These are phyloP conservation scores for Onychorhynchus coronatus DNA, from an alignment of 2,113 vertebrate genomes.

Conservation along the genomic window DNA sequence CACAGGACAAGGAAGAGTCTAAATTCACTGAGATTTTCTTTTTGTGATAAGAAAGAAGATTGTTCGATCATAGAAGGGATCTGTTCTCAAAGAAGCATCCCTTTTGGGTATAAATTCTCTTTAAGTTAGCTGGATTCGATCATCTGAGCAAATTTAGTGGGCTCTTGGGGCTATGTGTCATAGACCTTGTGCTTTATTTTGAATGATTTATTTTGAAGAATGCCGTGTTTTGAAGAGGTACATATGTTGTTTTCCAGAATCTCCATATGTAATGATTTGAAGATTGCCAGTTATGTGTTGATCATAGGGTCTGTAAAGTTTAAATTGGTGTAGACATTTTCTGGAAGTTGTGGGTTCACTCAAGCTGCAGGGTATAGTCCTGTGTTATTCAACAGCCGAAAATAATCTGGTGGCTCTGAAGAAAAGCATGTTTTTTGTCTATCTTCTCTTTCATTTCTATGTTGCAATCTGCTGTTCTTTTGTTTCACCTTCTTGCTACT, in stretches of 20 bases:
- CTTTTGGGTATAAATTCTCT: background rate
- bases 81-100: background rate
- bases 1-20: background rate
- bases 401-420: background rate
- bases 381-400: background rate
- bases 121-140: background rate
- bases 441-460: background rate
- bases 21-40: background rate
- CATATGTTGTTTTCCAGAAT: background rate
- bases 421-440: background rate
- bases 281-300: background rate
- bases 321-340: background rate
- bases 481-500: background rate
- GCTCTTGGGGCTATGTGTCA: background rate
- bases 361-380: background rate
- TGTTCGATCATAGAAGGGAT: background rate
- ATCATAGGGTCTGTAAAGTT: background rate
- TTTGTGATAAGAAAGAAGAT: background rate
- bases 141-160: background rate
- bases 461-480: background rate
- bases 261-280: background rate
- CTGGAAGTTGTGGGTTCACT: background rate
- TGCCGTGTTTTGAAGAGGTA: background rate
- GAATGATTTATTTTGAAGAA: background rate
- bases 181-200: background rate